A percentile compares a stretch with the other conserved stretches of the same genome.
Conservation (phyloP, 1,140 invertebrate species). For the Lasioglossum baleicum region DNA sequence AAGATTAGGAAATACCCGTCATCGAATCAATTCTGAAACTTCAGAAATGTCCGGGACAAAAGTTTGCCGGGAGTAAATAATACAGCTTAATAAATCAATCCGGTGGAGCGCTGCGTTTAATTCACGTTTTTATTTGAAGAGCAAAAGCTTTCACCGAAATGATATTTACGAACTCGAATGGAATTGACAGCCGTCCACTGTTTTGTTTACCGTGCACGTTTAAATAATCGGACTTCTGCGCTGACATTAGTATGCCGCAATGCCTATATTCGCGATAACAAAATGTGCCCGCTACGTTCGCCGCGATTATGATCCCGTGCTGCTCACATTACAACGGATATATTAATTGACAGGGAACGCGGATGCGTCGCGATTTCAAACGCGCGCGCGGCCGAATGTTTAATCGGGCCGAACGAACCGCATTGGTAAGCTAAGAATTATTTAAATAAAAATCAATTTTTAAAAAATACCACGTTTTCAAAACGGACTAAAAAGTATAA, state of each 20-base stretch:
- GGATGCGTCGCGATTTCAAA: too few species aligned
- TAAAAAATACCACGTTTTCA: too few species aligned
- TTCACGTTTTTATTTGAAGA: slow-evolving; percentile 19
- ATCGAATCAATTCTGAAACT: not conserved
- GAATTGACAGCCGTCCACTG: not conserved
- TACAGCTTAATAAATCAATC: slow-evolving; percentile 18
- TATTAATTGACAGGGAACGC: too few species aligned
- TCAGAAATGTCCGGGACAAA: not conserved
- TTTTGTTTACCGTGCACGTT: slow-evolving; percentile 1
- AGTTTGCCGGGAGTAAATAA: not conserved
- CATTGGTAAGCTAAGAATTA: too few species aligned
- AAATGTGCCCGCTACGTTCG: not conserved
- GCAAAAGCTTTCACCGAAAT: slow-evolving; percentile 12
- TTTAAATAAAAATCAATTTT: too few species aligned
- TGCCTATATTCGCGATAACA: not conserved
- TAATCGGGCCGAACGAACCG: too few species aligned
- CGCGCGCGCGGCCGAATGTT: too few species aligned
- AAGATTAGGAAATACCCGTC: not conserved
- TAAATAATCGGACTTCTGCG: slow-evolving; percentile 8
- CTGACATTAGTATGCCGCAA: not conserved
- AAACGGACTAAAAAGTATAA: too few species aligned
- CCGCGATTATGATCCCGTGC: not conserved
- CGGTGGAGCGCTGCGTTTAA: not conserved
- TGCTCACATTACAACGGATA: not conserved
- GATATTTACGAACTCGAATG: slow-evolving; percentile 35